A percentile compares a stretch with the other conserved stretches of the same genome.
Conservation (phyloP, 2,888 invertebrate species). For the Lepidocyrtoides sp. region DNA sequence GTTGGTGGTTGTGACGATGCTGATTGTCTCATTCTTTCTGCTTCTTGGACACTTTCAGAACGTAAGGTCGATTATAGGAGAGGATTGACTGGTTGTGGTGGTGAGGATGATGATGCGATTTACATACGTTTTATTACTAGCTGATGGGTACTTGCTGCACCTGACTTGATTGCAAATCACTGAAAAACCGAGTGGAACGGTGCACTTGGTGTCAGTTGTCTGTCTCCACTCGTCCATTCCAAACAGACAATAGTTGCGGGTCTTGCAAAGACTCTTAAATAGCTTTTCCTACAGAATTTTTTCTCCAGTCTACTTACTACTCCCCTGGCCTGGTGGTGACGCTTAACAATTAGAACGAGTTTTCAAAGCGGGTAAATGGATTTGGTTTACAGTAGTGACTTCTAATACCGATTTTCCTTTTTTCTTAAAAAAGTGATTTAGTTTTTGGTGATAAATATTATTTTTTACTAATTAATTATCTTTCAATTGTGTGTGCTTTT, state of each 20-base stretch:
- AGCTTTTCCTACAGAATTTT: neutral
- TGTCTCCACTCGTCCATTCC: conserved; percentile 58
- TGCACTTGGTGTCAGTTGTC: conserved; percentile 69
- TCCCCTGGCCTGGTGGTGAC: neutral
- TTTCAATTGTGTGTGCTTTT: neutral
- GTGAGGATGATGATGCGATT: conserved; percentile 11
- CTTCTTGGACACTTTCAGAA: conserved; percentile 50
- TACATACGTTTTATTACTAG: neutral
- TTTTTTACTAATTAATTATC: neutral
- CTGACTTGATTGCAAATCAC: conserved; percentile 42
- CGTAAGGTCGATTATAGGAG: conserved; percentile 39
- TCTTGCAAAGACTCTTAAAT: neutral
- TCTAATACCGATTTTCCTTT: neutral
- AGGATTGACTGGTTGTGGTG: neutral
- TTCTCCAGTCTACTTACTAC: neutral
- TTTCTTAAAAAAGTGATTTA: neutral
- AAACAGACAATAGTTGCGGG: conserved; percentile 30
- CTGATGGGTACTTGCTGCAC: conserved; percentile 13
- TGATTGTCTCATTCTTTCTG: conserved; percentile 49
- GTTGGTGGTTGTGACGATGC: conserved; percentile 6
- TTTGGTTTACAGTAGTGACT: neutral
- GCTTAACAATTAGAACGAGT: neutral
- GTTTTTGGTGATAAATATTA: neutral
- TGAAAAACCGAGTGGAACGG: conserved; percentile 73
- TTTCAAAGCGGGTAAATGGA: neutral